phyloP scores from a whole-genome alignment of 2,888 invertebrate genomes.

The Pandemis corylana region DNA sequence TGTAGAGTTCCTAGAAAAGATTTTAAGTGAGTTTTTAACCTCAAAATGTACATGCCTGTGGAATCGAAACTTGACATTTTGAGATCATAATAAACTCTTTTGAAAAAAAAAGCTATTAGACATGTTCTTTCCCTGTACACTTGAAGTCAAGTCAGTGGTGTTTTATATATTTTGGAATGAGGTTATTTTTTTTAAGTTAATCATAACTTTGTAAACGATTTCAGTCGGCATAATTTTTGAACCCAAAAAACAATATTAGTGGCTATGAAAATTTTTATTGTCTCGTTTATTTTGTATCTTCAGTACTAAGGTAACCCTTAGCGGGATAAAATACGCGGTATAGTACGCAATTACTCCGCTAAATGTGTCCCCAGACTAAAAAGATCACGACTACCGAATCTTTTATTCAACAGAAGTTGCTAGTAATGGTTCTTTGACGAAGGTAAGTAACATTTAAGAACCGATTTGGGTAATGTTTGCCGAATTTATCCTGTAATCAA shows the following conservation, averaged over 20 bases:
- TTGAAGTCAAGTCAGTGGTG: background rate
- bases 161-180: background rate
- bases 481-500: conserved; percentile 3
- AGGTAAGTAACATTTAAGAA: conserved; percentile 24
- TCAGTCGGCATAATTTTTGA: too few relatives aligned
- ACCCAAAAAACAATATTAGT: background rate
- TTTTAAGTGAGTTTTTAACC: too few relatives aligned
- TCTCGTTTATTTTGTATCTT: conserved; percentile 10
- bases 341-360: conserved; percentile 20
- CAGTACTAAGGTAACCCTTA: conserved; percentile 15
- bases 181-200: conserved; percentile 5
- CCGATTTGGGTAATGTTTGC: conserved; percentile 6
- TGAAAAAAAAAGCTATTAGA: too few relatives aligned
- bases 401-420: conserved; percentile 40
- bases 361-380: conserved; percentile 19
- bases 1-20: too few relatives aligned
- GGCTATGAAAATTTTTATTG: conserved; percentile 24
- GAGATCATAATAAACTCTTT: too few relatives aligned
- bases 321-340: background rate
- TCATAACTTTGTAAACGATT: conserved; percentile 6
- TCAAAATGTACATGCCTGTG: too few relatives aligned
- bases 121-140: too few relatives aligned
- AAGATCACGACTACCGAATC: conserved; percentile 32
- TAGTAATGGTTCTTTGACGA: conserved; percentile 38
- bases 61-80: too few relatives aligned